phyloP scores from a whole-genome alignment of 2,888 invertebrate species.

The Tenthredo livida region DNA sequence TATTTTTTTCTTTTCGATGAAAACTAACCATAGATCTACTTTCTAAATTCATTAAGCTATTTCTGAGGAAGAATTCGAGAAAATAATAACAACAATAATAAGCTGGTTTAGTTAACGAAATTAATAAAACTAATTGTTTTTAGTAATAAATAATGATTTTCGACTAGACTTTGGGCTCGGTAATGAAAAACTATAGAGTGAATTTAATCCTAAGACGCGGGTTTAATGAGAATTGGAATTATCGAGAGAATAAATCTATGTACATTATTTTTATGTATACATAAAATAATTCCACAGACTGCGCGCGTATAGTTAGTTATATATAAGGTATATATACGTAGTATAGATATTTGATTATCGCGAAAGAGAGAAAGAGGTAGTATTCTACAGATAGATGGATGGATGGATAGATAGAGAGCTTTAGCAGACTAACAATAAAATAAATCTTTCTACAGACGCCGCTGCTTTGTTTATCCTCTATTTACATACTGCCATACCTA shows the following conservation, averaged over 20 bases:
- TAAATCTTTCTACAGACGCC: constrained; percentile 27
- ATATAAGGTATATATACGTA: not conserved
- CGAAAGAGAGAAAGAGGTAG: not conserved
- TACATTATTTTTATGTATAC: not conserved
- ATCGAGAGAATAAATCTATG: not conserved
- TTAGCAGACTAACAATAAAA: constrained; percentile 30
- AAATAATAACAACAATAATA: not conserved
- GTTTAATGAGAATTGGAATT: too few relatives aligned
- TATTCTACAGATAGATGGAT: not conserved
- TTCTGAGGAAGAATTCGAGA: too few relatives aligned
- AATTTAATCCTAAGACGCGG: not conserved
- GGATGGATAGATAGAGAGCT: not conserved
- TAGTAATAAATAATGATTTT: not conserved
- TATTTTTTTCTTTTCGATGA: too few relatives aligned
- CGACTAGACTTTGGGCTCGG: not conserved
- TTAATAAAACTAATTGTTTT: not conserved
- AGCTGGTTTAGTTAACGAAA: not conserved
- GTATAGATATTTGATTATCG: not conserved
- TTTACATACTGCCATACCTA: constrained; percentile 40
- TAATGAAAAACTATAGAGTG: not conserved
- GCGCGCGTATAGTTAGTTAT: not conserved
- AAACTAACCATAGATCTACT: too few relatives aligned
- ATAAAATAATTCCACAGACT: not conserved
- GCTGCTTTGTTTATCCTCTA: constrained; percentile 47
- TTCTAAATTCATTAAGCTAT: too few relatives aligned